phyloP scores from a whole-genome alignment of 2,888 invertebrate species.

The Aphidoletes aphidimyza region DNA sequence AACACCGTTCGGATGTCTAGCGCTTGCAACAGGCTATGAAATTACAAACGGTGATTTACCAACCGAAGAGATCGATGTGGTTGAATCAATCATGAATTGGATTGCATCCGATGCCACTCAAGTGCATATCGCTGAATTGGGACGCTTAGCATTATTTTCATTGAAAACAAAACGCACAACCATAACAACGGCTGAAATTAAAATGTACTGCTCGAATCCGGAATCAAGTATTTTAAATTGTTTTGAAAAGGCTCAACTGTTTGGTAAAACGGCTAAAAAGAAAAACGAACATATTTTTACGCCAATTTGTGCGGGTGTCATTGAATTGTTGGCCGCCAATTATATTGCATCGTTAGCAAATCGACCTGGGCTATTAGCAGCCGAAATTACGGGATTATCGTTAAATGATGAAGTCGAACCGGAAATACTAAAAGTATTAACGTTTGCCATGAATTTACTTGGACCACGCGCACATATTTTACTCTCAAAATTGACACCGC shows the following conservation, averaged over 20 bases:
- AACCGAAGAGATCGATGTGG: constrained; percentile 63
- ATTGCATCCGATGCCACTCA: constrained; percentile 62
- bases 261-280: constrained; percentile 65
- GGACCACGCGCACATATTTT: constrained; percentile 68
- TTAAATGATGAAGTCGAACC: constrained; percentile 67
- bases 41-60: constrained; percentile 65
- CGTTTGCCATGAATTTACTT: constrained; percentile 68
- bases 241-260: constrained; percentile 65
- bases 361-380: constrained; percentile 67
- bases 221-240: constrained; percentile 67
- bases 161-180: constrained; percentile 67
- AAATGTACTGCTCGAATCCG: constrained; percentile 66
- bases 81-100: constrained; percentile 64
- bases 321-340: constrained; percentile 70
- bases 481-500: constrained; percentile 67
- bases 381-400: constrained; percentile 65
- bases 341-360: constrained; percentile 69
- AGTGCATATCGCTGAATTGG: constrained; percentile 67
- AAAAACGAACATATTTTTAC: constrained; percentile 66
- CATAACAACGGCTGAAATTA: constrained; percentile 68
- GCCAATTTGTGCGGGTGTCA: constrained; percentile 68
- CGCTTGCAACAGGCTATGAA: constrained; percentile 69
- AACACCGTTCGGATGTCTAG: constrained; percentile 69
- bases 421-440: constrained; percentile 65
- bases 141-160: constrained; percentile 68